Evolutionary conservation across 23 tunicate species (phyloP).

Genomic region (Styela clava): DNA sequence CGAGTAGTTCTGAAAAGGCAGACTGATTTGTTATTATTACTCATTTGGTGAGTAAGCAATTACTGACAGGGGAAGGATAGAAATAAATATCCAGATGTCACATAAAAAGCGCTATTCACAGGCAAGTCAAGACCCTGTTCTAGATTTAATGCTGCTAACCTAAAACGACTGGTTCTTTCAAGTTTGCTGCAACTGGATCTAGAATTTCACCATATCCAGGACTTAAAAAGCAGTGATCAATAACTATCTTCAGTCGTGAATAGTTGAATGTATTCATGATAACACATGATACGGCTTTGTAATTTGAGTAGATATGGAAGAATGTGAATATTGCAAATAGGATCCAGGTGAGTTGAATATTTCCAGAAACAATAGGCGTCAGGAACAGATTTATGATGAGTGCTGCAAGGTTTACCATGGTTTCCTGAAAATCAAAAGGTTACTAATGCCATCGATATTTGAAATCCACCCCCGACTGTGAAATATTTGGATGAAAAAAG

Average conservation of each 20-base stretch:
- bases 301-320: constrained; percentile 74
- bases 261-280: constrained; percentile 77
- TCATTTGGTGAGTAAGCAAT: too few species aligned
- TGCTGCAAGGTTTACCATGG: constrained; percentile 78
- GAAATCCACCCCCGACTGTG: too few species aligned
- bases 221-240: constrained; percentile 9
- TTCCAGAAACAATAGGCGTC: constrained; percentile 51
- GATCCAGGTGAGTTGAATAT: constrained; percentile 42
- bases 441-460: too few species aligned
- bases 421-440: constrained; percentile 52
- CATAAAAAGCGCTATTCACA: too few species aligned
- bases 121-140: too few species aligned
- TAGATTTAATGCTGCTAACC: too few species aligned
- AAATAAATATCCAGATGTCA: too few species aligned
- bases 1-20: too few species aligned
- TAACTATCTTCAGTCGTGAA: constrained; percentile 39
- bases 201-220: constrained; percentile 19
- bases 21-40: too few species aligned
- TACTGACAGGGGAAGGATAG: too few species aligned
- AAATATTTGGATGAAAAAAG: too few species aligned
- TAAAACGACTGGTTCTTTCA: constrained; percentile 38
- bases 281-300: constrained; percentile 79
- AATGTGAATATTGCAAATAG: constrained; percentile 69
- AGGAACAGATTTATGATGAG: constrained; percentile 55
- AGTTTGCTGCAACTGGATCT: constrained; percentile 53